Conservation (phyloP, 2,113 vertebrate genomes). For the Spea bombifrons region DNA sequence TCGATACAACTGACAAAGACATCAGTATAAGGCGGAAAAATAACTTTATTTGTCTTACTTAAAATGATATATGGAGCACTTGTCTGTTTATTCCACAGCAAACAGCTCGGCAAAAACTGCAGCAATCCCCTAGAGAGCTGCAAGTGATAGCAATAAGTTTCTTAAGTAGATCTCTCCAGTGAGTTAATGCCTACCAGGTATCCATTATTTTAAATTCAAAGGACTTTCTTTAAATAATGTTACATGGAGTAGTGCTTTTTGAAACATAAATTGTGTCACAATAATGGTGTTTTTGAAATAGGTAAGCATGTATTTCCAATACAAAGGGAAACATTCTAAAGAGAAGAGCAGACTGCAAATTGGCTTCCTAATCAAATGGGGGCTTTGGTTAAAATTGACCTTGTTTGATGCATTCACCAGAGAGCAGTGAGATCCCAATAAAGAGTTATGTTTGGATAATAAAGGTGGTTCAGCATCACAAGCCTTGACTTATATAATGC, state of each 20-base stretch:
- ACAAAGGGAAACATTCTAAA: slow-evolving; percentile 63
- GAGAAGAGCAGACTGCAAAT: slow-evolving; percentile 64
- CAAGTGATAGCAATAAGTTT: slow-evolving; percentile 78
- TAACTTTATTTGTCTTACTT: slow-evolving; percentile 85
- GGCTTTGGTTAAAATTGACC: slow-evolving; percentile 69
- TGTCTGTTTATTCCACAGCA: slow-evolving; percentile 81
- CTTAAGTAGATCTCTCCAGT: slow-evolving; percentile 76
- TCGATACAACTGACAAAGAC: slow-evolving; percentile 82
- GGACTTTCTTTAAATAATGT: slow-evolving; percentile 66
- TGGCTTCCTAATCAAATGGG: slow-evolving; percentile 70
- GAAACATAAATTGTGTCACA: slow-evolving; percentile 70
- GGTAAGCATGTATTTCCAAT: slow-evolving; percentile 59
- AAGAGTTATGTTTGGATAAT: slow-evolving; percentile 67
- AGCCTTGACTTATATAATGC: slow-evolving; percentile 51
- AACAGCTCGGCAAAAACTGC: slow-evolving; percentile 79
- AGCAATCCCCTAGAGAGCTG: slow-evolving; percentile 63
- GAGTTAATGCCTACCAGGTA: slow-evolving; percentile 77
- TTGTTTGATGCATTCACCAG: slow-evolving; percentile 66
- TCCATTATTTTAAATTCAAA: slow-evolving; percentile 78
- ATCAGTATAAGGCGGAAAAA: slow-evolving; percentile 79
- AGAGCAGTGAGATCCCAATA: slow-evolving; percentile 57
- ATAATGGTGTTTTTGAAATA: slow-evolving; percentile 62
- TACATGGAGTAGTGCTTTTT: slow-evolving; percentile 63
- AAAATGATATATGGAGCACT: slow-evolving; percentile 83
- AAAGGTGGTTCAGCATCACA: slow-evolving; percentile 62